Conservation (phyloP, 2,113 vertebrate species). For the Ia io region DNA sequence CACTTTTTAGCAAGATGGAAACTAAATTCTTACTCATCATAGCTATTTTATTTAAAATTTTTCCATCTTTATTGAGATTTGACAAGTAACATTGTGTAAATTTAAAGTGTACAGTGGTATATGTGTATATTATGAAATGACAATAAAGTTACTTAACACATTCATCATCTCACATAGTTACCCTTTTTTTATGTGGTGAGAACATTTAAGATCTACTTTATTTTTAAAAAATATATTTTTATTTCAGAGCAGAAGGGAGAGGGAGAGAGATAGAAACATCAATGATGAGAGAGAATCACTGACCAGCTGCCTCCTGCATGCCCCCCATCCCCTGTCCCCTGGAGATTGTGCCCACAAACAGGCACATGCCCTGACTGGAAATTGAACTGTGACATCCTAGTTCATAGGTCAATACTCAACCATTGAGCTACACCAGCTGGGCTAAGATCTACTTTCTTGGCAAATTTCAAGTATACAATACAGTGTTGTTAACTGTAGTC, state of each 20-base stretch:
- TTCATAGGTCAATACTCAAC: no score
- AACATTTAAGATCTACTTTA: background rate
- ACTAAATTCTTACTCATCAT: background rate
- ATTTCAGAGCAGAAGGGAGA: no score
- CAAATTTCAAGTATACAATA: background rate
- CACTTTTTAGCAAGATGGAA: slow-evolving; percentile 14
- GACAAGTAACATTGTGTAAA: background rate
- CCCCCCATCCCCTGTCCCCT: no score
- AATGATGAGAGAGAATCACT: no score
- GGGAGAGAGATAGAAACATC: no score
- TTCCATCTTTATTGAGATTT: background rate
- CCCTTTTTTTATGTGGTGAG: background rate
- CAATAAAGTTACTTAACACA: background rate
- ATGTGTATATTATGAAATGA: background rate
- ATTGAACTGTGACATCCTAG: no score
- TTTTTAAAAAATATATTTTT: no score
- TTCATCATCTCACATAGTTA: background rate
- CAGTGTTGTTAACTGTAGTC: background rate
- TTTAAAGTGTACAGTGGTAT: background rate
- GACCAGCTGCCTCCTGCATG: no score
- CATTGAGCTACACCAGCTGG: no score
- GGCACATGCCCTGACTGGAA: no score
- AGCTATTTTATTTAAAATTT: background rate
- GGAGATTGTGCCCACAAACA: no score
- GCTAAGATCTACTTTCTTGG: background rate